Evolutionary conservation across 2,797 vertebrate species (phyloP).

Genomic region (Tolypeutes matacus): DNA sequence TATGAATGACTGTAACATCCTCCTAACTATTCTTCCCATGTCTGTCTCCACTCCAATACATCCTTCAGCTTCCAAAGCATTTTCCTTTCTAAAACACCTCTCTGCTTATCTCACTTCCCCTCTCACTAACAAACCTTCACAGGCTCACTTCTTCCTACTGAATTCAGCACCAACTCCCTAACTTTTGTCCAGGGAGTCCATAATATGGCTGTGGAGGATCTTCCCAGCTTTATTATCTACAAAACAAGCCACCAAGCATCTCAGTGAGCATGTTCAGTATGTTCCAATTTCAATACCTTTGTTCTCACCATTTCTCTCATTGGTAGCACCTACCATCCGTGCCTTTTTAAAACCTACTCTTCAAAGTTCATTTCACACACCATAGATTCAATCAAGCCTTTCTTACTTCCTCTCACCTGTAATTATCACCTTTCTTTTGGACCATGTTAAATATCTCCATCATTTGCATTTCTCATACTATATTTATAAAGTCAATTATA

Average conservation of each 20-base stretch:
- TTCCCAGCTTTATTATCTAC: not conserved
- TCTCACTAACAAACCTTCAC: not conserved
- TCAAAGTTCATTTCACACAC: not conserved
- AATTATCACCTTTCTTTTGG: not conserved
- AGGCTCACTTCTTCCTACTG: not conserved
- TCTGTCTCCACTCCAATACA: not conserved
- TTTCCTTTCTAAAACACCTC: slow-evolving; percentile 1
- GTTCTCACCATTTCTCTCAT: not conserved
- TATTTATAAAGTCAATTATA: not conserved
- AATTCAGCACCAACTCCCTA: not conserved
- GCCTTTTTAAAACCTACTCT: not conserved
- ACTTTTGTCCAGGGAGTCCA: not conserved
- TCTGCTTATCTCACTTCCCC: not conserved
- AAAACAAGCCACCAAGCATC: not conserved
- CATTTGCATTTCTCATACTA: not conserved
- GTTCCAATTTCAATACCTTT: not conserved
- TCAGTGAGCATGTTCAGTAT: too few species aligned
- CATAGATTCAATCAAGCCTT: not conserved
- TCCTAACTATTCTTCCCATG: not conserved
- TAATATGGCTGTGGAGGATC: not conserved
- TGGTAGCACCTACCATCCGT: not conserved
- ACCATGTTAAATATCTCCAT: not conserved
- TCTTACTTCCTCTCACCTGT: not conserved
- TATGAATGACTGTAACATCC: not conserved
- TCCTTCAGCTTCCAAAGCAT: not conserved